Conservation (phyloP, 2,797 vertebrate genomes). For the Myotis pilosus region DNA sequence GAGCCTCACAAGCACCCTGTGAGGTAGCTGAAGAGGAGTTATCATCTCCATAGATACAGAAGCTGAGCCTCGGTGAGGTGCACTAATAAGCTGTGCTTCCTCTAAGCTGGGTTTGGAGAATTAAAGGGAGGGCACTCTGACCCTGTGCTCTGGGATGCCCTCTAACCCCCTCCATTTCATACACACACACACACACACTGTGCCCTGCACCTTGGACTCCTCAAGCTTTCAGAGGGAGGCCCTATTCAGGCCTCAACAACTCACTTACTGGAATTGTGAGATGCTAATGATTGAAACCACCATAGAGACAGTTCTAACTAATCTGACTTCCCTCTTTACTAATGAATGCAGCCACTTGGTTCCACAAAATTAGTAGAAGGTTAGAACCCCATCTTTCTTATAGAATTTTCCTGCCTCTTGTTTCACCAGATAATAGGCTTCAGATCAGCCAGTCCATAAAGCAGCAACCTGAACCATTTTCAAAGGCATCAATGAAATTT, state of each 20-base stretch:
- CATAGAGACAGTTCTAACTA: constrained; percentile 20
- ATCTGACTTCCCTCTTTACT: constrained; percentile 57
- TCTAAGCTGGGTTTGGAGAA: not conserved
- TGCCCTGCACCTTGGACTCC: not conserved
- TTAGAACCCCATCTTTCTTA: not conserved
- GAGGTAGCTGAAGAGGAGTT: not conserved
- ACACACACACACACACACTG: not conserved
- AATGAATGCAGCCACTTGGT: constrained; percentile 10
- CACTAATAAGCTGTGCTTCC: not conserved
- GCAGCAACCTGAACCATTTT: not conserved
- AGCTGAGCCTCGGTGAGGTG: not conserved
- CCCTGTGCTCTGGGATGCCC: not conserved
- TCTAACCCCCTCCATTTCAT: not conserved
- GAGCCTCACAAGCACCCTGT: not conserved
- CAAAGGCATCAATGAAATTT: not conserved
- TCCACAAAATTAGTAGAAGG: not conserved
- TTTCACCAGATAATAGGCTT: not conserved
- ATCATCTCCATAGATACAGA: not conserved
- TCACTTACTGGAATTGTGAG: constrained; percentile 53
- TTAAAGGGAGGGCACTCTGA: not conserved
- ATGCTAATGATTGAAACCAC: constrained; percentile 62
- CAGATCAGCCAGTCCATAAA: not conserved
- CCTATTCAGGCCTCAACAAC: constrained; percentile 39
- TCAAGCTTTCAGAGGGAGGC: not conserved
- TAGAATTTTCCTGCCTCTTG: not conserved